phyloP scores from a whole-genome alignment of 1,140 invertebrate species.

The Drosophila ohnishii region DNA sequence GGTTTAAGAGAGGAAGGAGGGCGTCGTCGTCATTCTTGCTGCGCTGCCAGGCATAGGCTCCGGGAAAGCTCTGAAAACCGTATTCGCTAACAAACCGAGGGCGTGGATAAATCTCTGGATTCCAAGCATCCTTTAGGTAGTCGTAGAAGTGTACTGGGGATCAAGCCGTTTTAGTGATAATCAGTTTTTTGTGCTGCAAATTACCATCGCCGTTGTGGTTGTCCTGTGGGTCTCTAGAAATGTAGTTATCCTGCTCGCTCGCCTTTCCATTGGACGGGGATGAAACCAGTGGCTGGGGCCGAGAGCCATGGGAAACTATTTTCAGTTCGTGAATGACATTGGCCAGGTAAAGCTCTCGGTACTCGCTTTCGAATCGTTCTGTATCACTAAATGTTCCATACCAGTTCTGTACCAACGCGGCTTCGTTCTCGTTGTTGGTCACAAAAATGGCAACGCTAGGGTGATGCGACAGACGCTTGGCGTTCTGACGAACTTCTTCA shows the following conservation, averaged over 20 bases:
- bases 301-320: constrained; percentile 84
- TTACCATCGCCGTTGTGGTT: constrained; percentile 93
- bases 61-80: constrained; percentile 95
- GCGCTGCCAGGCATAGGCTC: constrained; percentile 83
- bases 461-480: constrained; percentile 93
- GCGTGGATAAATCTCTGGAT: constrained; percentile 89
- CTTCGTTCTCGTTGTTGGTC: constrained; percentile 99
- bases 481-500: constrained; percentile 92
- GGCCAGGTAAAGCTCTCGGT: constrained; percentile 93
- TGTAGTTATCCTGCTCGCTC: constrained; percentile 88
- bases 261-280: constrained; percentile 97
- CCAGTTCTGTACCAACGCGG: constrained; percentile 93
- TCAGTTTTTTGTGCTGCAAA: not conserved
- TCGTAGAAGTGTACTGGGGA: constrained; percentile 96
- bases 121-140: constrained; percentile 92
- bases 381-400: constrained; percentile 87
- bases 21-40: constrained; percentile 86
- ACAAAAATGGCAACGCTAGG: constrained; percentile 95
- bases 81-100: constrained; percentile 97
- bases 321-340: constrained; percentile 88
- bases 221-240: constrained; percentile 90
- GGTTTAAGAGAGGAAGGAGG: constrained; percentile 87
- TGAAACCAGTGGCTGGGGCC: constrained; percentile 84
- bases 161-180: not conserved
- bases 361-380: constrained; percentile 90